Evolutionary conservation across 1,140 invertebrate species (phyloP).

Genomic region (Dysdera silvatica): DNA sequence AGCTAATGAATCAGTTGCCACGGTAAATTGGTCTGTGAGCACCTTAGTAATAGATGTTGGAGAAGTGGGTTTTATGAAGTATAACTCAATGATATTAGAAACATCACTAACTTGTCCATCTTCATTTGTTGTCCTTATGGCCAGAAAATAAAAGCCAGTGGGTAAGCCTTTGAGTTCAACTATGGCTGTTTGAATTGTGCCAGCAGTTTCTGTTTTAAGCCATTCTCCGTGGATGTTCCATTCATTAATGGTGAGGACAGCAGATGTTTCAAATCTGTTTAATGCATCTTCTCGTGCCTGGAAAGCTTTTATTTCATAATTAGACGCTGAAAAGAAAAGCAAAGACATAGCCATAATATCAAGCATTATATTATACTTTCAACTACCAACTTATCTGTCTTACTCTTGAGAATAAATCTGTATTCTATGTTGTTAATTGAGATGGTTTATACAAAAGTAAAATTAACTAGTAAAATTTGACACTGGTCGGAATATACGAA

Average conservation of each 20-base stretch:
- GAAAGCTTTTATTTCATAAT: slow-evolving; percentile 17
- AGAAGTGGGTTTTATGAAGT: too few species aligned
- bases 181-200: slow-evolving; percentile 2
- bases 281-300: background rate
- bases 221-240: slow-evolving; percentile 10
- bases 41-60: too few species aligned
- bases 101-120: background rate
- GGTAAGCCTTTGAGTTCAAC: slow-evolving; percentile 10
- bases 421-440: too few species aligned
- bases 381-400: too few species aligned
- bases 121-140: background rate
- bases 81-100: slow-evolving; percentile 18
- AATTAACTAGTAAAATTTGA: too few species aligned
- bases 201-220: background rate
- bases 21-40: too few species aligned
- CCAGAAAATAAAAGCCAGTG: slow-evolving; percentile 10
- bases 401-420: too few species aligned
- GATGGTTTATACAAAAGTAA: too few species aligned
- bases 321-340: background rate
- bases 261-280: background rate
- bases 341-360: background rate
- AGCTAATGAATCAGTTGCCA: too few species aligned
- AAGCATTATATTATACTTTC: too few species aligned
- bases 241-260: background rate
- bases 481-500: too few species aligned